Percentiles rank a stretch among this genome's conserved stretches.
Evolutionary conservation across 2,888 invertebrate species (phyloP).

Genomic region (Tetrapedia diversipes): DNA sequence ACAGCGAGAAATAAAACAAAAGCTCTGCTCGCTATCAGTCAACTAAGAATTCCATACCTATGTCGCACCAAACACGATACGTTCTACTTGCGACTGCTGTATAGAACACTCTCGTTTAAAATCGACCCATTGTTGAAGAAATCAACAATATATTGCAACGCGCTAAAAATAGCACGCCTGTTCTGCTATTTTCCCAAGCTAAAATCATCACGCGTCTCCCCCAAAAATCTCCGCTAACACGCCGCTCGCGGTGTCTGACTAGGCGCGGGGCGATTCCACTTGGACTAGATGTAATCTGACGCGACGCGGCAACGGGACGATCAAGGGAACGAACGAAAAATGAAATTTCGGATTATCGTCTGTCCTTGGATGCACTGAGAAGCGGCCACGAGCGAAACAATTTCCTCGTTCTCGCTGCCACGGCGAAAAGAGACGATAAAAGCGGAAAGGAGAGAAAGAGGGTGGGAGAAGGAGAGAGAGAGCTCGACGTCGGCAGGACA

Average conservation of each 20-base stretch:
- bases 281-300: conserved; percentile 31
- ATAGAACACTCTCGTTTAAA: no score
- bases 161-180: no score
- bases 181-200: not conserved
- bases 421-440: conserved; percentile 43
- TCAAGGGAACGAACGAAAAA: conserved; percentile 43
- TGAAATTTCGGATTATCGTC: conserved; percentile 62
- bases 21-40: no score
- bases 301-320: conserved; percentile 34
- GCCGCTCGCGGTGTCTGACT: conserved; percentile 6
- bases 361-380: conserved; percentile 41
- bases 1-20: no score
- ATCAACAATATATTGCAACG: no score
- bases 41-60: not conserved
- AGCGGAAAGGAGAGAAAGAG: no score
- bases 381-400: conserved; percentile 55
- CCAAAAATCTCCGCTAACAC: no score
- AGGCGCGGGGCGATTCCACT: conserved; percentile 24
- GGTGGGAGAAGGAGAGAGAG: no score
- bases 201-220: not conserved
- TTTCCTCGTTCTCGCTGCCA: conserved; percentile 47
- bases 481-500: conserved; percentile 56
- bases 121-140: no score
- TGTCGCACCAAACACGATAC: not conserved
- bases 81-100: not conserved